Base-by-base conservation (phyloP, 1,140 invertebrate species). In the Bombus haemorrhoidalis region DNA sequence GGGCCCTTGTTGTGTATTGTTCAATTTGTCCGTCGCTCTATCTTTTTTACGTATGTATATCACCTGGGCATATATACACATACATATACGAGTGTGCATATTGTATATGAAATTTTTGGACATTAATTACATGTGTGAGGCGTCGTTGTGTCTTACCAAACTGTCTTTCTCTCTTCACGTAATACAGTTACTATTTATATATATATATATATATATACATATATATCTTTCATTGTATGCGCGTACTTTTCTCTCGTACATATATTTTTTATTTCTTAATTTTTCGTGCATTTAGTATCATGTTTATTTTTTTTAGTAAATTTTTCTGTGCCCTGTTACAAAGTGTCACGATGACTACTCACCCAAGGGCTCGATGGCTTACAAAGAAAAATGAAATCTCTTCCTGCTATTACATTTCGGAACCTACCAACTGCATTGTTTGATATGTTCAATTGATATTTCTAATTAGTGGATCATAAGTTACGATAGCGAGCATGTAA, bases 1-100 rank as follows among this genome's bases (percentile, higher is more conserved):
- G 91, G 93, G 86, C 84, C 89, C 94, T 94, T 94, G 94, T 94
- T 94, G 93, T 94, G 94, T 95, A 94, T 95, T 95, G 92, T 93
- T 92, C 81, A 90, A 89, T 91, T 90, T 90, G 85, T 91, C 78
- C 88, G 85, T 91, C 69, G 83, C 86, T 91, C 85, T 91, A 90
- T 90, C 83, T 87, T 87, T 83, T 80, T 80, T 64, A 87, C 75
- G 88, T 86, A 90, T 47, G 62, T 90, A 83, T 90, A 83, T 90
- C 69, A 87, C 37, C 34, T 74, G 75, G 34, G 47, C 68, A 80
- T 37, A 71, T 34, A 75, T 64, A 68, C 73, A 47, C 47, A 13
- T 77, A 85, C 43, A 71, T 37, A 76, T 47, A 57, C 69, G 59
- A 32, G 39, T 47, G 41, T 76, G 37, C n/a, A 76, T 80, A 81